Evolutionary conservation across 2,113 vertebrate species (phyloP).

Genomic region (Apistogramma diplotaenia): DNA sequence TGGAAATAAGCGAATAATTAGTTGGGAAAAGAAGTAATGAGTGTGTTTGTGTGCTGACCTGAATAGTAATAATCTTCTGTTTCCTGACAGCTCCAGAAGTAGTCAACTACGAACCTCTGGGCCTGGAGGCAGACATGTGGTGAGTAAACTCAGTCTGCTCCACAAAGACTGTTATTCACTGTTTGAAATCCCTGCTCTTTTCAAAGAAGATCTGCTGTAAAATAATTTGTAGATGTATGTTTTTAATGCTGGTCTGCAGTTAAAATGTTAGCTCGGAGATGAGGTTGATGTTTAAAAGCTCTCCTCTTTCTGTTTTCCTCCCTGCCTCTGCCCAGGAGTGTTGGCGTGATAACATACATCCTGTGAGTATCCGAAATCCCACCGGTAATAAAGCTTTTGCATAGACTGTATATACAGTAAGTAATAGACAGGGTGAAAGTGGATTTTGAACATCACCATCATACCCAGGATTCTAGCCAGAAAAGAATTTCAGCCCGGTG

Average conservation of each 20-base stretch:
- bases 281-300: not conserved
- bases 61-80: fast-evolving
- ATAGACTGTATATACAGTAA: not conserved
- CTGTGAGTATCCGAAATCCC: conserved; percentile 69
- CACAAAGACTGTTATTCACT: not conserved
- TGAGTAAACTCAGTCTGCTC: conserved; percentile 71
- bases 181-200: not conserved
- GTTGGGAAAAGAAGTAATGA: not conserved
- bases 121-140: conserved; percentile 99
- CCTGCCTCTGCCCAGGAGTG: conserved; percentile 53
- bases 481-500: too few relatives aligned
- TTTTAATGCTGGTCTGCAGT: not conserved
- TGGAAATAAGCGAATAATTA: not conserved
- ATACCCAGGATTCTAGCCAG: too few relatives aligned
- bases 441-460: not conserved
- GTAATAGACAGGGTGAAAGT: fast-evolving
- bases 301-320: not conserved
- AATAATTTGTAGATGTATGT: not conserved
- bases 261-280: not conserved
- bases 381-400: not conserved
- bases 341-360: conserved; percentile 75
- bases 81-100: conserved; percentile 90
- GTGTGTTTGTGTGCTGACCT: not conserved
- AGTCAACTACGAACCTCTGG: conserved; percentile 97
- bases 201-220: conserved; percentile 10